A percentile compares a stretch with the other conserved stretches of the same genome.
Evolutionary conservation across 2,888 invertebrate species (phyloP).

Genomic region (Melanargia galathea): DNA sequence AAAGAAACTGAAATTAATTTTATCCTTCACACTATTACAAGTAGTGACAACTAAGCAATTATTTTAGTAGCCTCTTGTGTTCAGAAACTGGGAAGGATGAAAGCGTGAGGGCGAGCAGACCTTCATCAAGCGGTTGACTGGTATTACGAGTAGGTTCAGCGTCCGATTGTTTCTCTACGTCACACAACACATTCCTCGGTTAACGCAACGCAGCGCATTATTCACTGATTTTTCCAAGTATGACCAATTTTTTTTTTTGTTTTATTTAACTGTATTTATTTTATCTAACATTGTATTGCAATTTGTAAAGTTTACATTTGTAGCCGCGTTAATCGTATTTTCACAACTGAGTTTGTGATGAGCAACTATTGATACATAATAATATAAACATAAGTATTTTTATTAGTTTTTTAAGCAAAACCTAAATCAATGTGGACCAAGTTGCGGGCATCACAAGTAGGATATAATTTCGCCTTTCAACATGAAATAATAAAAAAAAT

Average conservation of each 20-base stretch:
- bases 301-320: too few relatives aligned
- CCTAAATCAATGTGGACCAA: too few relatives aligned
- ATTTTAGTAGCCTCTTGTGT: not conserved
- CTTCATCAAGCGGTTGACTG: slow-evolving; percentile 78
- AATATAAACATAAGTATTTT: too few relatives aligned
- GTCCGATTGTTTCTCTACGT: slow-evolving; percentile 73
- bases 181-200: slow-evolving; percentile 67
- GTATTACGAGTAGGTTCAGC: slow-evolving; percentile 74
- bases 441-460: too few relatives aligned
- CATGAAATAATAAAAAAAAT: slow-evolving; percentile 60
- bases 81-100: not conserved
- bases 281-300: too few relatives aligned
- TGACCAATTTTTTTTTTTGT: not conserved
- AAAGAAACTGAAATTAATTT: not conserved
- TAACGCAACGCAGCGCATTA: not conserved
- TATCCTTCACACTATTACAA: not conserved
- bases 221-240: not conserved
- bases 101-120: slow-evolving; percentile 53
- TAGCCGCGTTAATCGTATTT: too few relatives aligned
- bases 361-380: too few relatives aligned
- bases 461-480: slow-evolving; percentile 50
- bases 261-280: not conserved
- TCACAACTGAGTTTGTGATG: too few relatives aligned
- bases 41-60: not conserved
- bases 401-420: too few relatives aligned